Conservation (phyloP, 2,797 vertebrate species). For the Typhlichthys eigenmanni region DNA sequence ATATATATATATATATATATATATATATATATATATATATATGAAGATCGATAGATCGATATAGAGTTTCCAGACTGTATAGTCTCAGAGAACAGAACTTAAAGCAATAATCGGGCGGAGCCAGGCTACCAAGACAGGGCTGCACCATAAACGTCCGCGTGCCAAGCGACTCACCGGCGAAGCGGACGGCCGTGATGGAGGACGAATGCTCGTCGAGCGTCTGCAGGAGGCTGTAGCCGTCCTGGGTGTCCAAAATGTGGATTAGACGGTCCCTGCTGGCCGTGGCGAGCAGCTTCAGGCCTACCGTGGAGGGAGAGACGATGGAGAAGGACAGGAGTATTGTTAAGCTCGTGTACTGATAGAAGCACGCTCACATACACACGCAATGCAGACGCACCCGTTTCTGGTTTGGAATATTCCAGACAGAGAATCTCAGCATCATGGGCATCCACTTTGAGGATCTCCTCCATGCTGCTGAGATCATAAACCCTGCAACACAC, state of each 20-base stretch:
- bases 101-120: too few relatives aligned
- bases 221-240: constrained; percentile 88
- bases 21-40: too few relatives aligned
- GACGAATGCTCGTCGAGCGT: constrained; percentile 95
- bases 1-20: background rate
- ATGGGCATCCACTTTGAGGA: constrained; percentile 89
- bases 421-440: constrained; percentile 93
- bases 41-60: too few relatives aligned
- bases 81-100: too few relatives aligned
- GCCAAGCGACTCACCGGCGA: constrained; percentile 83
- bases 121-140: too few relatives aligned
- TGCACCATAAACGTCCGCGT: constrained; percentile 15
- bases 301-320: constrained; percentile 59
- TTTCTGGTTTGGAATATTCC: constrained; percentile 92
- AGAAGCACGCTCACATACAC: constrained; percentile 6
- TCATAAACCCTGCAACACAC: constrained; percentile 84
- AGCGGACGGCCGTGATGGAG: constrained; percentile 92
- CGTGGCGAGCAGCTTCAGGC: constrained; percentile 89
- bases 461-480: constrained; percentile 83
- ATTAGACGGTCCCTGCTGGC: constrained; percentile 93
- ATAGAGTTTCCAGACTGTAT: too few relatives aligned
- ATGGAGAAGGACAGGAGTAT: background rate
- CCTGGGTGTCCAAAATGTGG: constrained; percentile 87
- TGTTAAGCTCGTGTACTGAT: background rate
- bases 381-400: constrained; percentile 74